Evolutionary conservation across 2,888 invertebrate species (phyloP).

Genomic region (Drosophila meridiana): DNA sequence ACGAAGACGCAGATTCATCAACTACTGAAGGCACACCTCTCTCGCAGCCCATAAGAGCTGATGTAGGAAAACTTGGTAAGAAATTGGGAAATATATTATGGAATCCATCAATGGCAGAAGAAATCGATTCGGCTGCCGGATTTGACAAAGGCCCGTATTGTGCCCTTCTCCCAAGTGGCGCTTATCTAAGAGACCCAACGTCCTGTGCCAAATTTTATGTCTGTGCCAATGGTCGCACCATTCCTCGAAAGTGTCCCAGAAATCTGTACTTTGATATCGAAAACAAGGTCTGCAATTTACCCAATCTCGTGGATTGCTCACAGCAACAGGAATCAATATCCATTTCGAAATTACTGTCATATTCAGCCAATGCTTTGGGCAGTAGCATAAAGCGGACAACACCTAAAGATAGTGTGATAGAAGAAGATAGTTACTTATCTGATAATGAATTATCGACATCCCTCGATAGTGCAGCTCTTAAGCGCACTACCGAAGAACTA

Average conservation of each 20-base stretch:
- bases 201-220: conserved; percentile 14
- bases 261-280: conserved; percentile 10
- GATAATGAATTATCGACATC: not conserved
- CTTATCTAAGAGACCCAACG: not conserved
- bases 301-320: conserved; percentile 10
- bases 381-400: not conserved
- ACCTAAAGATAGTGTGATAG: not conserved
- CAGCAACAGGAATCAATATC: not conserved
- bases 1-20: not conserved
- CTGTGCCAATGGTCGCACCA: conserved; percentile 7
- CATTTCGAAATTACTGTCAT: not conserved
- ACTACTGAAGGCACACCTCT: not conserved
- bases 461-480: not conserved
- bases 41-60: not conserved
- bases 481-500: not conserved
- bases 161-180: conserved; percentile 5
- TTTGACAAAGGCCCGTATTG: not conserved
- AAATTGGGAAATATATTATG: not conserved
- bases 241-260: conserved; percentile 7
- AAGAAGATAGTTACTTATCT: not conserved
- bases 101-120: not conserved
- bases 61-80: not conserved
- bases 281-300: conserved; percentile 7
- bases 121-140: not conserved
- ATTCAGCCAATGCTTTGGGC: not conserved